phyloP scores from a whole-genome alignment of 2,888 invertebrate species.

The Leistus spinibarbis region DNA sequence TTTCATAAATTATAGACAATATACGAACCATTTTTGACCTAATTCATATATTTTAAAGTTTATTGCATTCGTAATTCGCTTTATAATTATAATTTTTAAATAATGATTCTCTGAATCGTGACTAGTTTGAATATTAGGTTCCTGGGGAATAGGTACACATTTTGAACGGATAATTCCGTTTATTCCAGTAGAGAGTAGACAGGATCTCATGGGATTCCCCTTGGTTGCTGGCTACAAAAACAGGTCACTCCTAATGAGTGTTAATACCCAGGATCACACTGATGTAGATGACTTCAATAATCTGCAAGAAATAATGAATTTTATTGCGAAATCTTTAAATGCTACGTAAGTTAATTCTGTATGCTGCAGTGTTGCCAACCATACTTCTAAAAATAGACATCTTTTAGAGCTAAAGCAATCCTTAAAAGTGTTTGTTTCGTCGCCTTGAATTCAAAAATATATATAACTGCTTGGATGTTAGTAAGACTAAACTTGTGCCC shows the following conservation, averaged over 20 bases:
- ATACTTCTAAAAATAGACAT: too few relatives aligned
- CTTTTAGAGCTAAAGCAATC: too few relatives aligned
- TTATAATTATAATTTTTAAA: background rate
- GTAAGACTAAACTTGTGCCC: too few relatives aligned
- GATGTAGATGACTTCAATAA: conserved; percentile 28
- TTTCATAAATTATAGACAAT: too few relatives aligned
- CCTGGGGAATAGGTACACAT: conserved; percentile 3
- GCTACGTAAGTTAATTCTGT: conserved; percentile 23
- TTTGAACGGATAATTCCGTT: conserved; percentile 12
- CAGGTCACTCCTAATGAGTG: background rate
- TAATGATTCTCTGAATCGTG: background rate
- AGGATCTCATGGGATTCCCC: conserved; percentile 21
- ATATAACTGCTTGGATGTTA: too few relatives aligned
- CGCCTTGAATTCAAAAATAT: too few relatives aligned
- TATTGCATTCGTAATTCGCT: too few relatives aligned
- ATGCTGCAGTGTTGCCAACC: too few relatives aligned
- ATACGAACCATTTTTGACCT: too few relatives aligned
- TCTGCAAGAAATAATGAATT: conserved; percentile 23
- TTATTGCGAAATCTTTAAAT: conserved; percentile 19
- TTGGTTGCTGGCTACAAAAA: conserved; percentile 20
- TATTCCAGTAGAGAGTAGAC: conserved; percentile 15
- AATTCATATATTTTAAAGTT: too few relatives aligned
- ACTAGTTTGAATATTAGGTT: background rate
- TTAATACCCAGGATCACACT: background rate
- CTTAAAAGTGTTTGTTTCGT: too few relatives aligned